A percentile compares a stretch with the other conserved stretches of the same genome.
Evolutionary conservation across 2,797 vertebrate genomes (phyloP).

Genomic region (Micromesistius poutassou): DNA sequence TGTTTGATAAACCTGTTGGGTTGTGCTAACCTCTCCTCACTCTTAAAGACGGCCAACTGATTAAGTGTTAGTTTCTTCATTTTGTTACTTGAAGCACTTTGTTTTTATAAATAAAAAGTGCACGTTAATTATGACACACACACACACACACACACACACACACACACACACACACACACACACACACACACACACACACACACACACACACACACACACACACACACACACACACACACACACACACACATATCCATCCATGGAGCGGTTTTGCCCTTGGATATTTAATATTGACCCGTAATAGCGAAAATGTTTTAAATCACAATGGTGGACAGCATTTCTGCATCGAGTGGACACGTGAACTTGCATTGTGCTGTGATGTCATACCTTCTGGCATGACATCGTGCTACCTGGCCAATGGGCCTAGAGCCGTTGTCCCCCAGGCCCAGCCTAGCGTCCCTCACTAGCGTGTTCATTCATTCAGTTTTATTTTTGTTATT

Average conservation of each 20-base stretch:
- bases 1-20: constrained; percentile 14
- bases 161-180: background rate
- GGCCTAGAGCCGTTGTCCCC: background rate
- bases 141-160: background rate
- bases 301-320: background rate
- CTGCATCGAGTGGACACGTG: background rate
- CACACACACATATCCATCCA: background rate
- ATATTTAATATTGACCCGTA: background rate
- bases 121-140: background rate
- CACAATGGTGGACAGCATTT: background rate
- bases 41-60: background rate
- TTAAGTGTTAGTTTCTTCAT: background rate
- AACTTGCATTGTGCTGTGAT: background rate
- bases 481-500: background rate
- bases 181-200: background rate
- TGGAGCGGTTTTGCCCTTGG: background rate
- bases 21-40: background rate
- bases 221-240: background rate
- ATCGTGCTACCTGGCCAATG: background rate
- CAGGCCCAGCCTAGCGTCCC: background rate
- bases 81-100: constrained; percentile 6
- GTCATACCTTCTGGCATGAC: background rate
- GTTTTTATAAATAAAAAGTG: background rate
- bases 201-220: background rate
- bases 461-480: background rate